Conservation (phyloP, 1,140 invertebrate species). For the Penaeus chinensis region DNA sequence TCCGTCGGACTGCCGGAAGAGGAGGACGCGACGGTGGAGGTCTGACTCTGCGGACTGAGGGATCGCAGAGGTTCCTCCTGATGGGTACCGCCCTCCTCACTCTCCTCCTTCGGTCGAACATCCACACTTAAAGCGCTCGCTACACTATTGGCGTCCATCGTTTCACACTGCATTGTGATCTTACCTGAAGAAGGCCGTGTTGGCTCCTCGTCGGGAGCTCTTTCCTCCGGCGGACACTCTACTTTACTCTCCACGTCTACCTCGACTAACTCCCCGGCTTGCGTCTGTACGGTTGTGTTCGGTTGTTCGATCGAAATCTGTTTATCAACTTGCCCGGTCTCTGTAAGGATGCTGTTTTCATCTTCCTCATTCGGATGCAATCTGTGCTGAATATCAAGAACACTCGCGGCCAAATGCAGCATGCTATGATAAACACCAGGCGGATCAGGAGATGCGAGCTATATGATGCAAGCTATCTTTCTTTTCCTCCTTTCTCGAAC, state of each 20-base stretch:
- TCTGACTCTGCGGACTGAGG: conserved; percentile 18
- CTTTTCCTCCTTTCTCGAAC: not conserved
- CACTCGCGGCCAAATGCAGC: conserved; percentile 50
- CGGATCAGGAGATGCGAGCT: no score
- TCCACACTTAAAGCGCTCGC: no score
- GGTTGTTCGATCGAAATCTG: no score
- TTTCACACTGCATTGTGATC: not conserved
- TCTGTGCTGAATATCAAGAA: conserved; percentile 44
- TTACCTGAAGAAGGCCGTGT: conserved; percentile 26
- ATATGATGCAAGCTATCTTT: not conserved
- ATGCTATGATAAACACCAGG: conserved; percentile 18
- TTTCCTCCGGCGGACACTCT: no score
- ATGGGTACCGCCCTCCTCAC: not conserved
- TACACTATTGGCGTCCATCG: conserved; percentile 10
- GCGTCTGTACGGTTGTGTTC: no score
- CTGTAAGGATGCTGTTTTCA: not conserved
- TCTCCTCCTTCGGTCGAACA: not conserved
- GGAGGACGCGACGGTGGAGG: conserved; percentile 18
- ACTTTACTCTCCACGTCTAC: no score
- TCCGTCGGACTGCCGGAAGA: conserved; percentile 32
- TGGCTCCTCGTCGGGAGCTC: conserved; percentile 23
- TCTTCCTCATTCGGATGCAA: conserved; percentile 12
- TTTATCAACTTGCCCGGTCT: no score
- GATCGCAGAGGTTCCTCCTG: not conserved
- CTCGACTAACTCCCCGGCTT: no score